Evolutionary conservation across 2,113 vertebrate species (phyloP).

Genomic region (Gavialis gangeticus): DNA sequence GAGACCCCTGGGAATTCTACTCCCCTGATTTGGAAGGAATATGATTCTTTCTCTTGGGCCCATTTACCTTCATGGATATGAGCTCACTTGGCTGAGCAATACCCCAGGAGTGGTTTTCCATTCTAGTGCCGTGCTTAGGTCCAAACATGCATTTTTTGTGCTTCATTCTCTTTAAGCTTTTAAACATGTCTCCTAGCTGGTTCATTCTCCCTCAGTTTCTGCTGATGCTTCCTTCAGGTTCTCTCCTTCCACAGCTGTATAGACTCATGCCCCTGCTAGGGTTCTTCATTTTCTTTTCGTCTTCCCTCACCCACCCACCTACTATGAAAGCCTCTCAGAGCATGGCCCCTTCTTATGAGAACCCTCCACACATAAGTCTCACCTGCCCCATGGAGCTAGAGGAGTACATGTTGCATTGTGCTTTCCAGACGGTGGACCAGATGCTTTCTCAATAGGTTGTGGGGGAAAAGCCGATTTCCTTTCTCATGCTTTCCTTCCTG

Average conservation of each 20-base stretch:
- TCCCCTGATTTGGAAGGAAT: background rate
- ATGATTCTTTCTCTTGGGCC: slow-evolving; percentile 4
- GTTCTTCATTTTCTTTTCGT: background rate
- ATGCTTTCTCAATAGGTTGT: too few species aligned
- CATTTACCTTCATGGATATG: too few species aligned
- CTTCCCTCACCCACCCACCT: background rate
- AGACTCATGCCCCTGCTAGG: background rate
- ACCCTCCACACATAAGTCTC: background rate
- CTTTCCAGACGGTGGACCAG: too few species aligned
- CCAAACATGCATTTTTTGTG: slow-evolving; percentile 12
- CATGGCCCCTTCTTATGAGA: background rate
- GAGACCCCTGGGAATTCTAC: background rate
- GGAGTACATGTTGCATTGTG: too few species aligned
- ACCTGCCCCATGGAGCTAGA: background rate
- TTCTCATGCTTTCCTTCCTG: too few species aligned
- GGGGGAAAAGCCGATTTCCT: too few species aligned
- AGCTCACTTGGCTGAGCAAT: background rate
- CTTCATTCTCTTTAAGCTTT: slow-evolving; percentile 9
- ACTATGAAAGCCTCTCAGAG: background rate
- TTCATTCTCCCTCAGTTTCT: slow-evolving; percentile 25
- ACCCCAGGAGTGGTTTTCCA: slow-evolving; percentile 22
- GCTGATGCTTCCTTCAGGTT: slow-evolving; percentile 16
- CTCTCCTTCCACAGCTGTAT: background rate
- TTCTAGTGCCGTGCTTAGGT: slow-evolving; percentile 20
- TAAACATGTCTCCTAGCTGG: slow-evolving; percentile 14